Conservation (phyloP, 2,888 invertebrate genomes). For the Sesia apiformis region DNA sequence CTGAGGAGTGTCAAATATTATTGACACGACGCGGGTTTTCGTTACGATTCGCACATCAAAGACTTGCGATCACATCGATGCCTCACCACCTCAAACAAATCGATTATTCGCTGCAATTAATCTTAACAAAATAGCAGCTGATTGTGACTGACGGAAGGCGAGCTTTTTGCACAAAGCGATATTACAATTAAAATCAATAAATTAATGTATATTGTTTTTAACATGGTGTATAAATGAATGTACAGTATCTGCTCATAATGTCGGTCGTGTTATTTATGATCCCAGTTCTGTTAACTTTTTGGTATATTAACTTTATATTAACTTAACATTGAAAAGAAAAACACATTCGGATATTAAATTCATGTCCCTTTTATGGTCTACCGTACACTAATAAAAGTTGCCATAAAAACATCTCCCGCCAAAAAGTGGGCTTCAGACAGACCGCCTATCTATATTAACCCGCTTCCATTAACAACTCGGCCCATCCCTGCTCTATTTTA, state of each 20-base stretch:
- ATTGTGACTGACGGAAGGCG: constrained; percentile 10
- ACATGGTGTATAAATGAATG: no score
- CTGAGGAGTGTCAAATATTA: no score
- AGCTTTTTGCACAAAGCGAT: constrained; percentile 6
- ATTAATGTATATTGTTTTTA: constrained; percentile 13
- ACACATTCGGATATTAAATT: no score
- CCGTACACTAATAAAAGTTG: neutral
- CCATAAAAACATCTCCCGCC: neutral
- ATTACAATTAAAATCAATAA: constrained; percentile 39
- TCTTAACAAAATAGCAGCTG: constrained; percentile 6
- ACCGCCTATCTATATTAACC: neutral
- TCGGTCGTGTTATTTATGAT: no score
- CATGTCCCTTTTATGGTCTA: no score
- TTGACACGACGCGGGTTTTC: no score
- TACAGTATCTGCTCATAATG: no score
- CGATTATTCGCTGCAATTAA: constrained; percentile 6
- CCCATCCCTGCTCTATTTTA: constrained; percentile 19
- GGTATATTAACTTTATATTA: no score
- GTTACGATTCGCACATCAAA: no score
- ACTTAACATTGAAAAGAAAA: no score
- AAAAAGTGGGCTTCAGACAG: neutral
- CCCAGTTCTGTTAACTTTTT: no score
- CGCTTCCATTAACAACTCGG: constrained; percentile 2
- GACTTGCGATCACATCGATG: neutral
- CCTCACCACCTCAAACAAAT: neutral